These are phyloP conservation scores for Coptotermes formosanus DNA, from an alignment of 1,140 invertebrate genomes.

Conservation along the genomic window DNA sequence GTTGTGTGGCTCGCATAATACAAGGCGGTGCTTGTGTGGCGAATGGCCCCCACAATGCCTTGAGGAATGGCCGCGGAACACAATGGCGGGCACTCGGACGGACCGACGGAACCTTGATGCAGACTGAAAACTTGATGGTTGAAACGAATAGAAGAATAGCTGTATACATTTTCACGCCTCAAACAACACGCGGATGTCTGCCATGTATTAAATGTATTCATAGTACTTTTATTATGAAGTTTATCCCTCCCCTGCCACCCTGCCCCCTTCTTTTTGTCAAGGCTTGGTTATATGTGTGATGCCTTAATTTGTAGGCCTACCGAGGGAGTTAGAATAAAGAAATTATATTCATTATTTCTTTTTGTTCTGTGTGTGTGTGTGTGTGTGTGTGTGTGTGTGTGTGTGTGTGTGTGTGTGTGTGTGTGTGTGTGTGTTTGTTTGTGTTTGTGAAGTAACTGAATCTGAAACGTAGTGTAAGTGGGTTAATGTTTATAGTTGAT, in stretches of 20 bases:
- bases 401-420: too few species aligned
- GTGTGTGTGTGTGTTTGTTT: too few species aligned
- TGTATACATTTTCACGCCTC: slow-evolving; percentile 18
- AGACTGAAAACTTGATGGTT: slow-evolving; percentile 11
- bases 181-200: slow-evolving; percentile 12
- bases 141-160: slow-evolving; percentile 16
- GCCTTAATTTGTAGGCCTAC: slow-evolving; percentile 4
- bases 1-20: neutral
- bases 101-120: slow-evolving; percentile 12
- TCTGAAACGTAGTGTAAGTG: too few species aligned
- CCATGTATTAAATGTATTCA: slow-evolving; percentile 11
- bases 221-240: neutral
- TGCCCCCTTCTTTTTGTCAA: neutral
- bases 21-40: slow-evolving; percentile 3
- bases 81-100: slow-evolving; percentile 11
- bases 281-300: neutral
- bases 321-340: neutral
- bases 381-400: too few species aligned
- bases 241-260: neutral
- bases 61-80: slow-evolving; percentile 1
- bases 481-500: too few species aligned
- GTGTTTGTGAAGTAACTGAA: too few species aligned
- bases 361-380: neutral
- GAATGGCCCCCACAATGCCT: slow-evolving; percentile 1
- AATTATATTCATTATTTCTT: neutral